Evolutionary conservation across 2,888 invertebrate species (phyloP), one percentile per base, ranked within the genome.

Genomic region (Mechanitis mazaeus): DNA sequence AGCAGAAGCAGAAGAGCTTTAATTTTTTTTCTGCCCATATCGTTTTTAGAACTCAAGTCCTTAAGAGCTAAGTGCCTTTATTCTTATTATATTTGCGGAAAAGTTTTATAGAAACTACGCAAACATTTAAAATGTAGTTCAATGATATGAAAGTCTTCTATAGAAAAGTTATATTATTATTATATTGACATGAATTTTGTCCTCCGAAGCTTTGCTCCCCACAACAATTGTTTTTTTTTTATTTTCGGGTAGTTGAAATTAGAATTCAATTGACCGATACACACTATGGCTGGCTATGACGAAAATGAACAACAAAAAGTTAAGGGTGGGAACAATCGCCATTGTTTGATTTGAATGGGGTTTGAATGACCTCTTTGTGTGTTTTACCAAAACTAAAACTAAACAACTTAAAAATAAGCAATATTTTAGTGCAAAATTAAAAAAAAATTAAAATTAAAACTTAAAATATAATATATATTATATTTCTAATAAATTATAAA

Each of bases 11-110:
- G 66, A 67, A 67, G 65, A 50, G 64, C 60, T 59, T 63, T 60
- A 56, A 60, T 60, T 66, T 64, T 67, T 67, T 69, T 69, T 69
- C 60, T 65, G 61, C 65, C 59, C 65, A 66, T 64, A 69, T 69
- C 68, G 65, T 64, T 65, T 64, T 61, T 61, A 68, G 64, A 56
- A 58, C 60, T 56, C 47, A 54, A 56, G 58, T 59, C 64, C 55
- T 61, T 42, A 38, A 46, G 54, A 38, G 28, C 59, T 63, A 45
- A 53, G 59, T 63, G 55, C 64, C 60, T 59, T 64, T 63, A 58
- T 65, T 60, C 56, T 58, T 58, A 63, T 63, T 58, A 65, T 55
- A 31, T 31, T 50, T 50, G 50, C 3, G 35, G 7, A 50, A 50
- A 31, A 50, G 50, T 50, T 31, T 50, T 50, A 9, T 3, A 31